Evolutionary conservation across 2,888 invertebrate genomes (phyloP).

Genomic region (Synanthedon myopaeformis): DNA sequence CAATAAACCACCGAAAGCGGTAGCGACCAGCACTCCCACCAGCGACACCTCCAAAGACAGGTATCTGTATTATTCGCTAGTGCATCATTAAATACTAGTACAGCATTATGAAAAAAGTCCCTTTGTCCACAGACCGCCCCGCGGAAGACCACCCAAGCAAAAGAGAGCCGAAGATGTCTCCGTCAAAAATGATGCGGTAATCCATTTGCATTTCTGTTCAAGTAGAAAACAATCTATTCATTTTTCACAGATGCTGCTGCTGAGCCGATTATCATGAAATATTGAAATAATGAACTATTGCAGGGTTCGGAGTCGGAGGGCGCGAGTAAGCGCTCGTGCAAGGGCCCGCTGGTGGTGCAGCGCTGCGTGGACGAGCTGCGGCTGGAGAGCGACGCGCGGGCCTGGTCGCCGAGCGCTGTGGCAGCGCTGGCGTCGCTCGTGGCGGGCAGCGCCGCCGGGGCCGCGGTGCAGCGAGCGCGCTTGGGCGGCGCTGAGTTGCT

Average conservation of each 20-base stretch:
- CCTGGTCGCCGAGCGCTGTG: conserved; percentile 36
- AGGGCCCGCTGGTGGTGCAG: too few species aligned
- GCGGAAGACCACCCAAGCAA: conserved; percentile 57
- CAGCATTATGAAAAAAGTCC: too few species aligned
- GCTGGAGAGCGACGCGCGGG: too few species aligned
- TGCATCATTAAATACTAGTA: too few species aligned
- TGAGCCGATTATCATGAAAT: too few species aligned
- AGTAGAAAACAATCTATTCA: too few species aligned
- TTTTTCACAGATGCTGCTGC: too few species aligned
- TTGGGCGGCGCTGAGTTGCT: conserved; percentile 87
- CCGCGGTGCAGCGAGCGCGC: conserved; percentile 28
- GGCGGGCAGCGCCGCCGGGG: conserved; percentile 36
- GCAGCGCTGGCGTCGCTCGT: conserved; percentile 32
- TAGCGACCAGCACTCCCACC: conserved; percentile 37
- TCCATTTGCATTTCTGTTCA: too few species aligned
- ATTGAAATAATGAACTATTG: conserved; percentile 59
- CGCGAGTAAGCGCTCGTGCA: too few species aligned
- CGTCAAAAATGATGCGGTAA: conserved; percentile 43
- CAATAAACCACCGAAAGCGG: conserved; percentile 32
- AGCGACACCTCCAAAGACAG: conserved; percentile 41
- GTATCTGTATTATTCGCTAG: conserved; percentile 15
- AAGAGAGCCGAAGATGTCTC: conserved; percentile 48
- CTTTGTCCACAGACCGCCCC: conserved; percentile 18
- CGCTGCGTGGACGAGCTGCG: too few species aligned
- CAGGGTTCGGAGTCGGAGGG: too few species aligned